These are phyloP conservation scores for Penaeus indicus DNA, from an alignment of 1,140 invertebrate species.

Conservation along the genomic window DNA sequence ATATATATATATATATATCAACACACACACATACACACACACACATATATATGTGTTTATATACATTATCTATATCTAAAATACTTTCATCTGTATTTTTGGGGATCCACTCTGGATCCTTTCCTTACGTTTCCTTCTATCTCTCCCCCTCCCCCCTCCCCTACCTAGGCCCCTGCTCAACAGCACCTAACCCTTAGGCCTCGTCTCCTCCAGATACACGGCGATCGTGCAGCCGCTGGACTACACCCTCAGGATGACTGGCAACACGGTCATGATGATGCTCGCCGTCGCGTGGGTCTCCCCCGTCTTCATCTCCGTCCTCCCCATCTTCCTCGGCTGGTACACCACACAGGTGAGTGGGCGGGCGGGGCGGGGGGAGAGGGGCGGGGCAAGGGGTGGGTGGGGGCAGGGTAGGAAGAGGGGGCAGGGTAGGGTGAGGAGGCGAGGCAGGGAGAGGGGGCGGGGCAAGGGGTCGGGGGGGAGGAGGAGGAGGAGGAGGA, in stretches of 20 bases:
- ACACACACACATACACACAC: too few relatives aligned
- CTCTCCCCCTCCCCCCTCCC: neutral
- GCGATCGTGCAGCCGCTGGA: constrained; percentile 90
- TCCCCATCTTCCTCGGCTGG: constrained; percentile 93
- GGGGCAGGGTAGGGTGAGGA: neutral
- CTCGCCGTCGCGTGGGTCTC: constrained; percentile 88
- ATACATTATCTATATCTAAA: too few relatives aligned
- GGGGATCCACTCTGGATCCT: too few relatives aligned
- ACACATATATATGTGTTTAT: too few relatives aligned
- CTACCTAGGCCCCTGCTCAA: neutral
- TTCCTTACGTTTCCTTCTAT: too few relatives aligned
- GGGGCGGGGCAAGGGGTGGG: neutral
- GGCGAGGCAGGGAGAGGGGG: too few relatives aligned
- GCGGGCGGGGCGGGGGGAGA: neutral
- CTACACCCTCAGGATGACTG: constrained; percentile 88
- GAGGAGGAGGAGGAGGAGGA: too few relatives aligned
- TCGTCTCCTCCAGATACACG: constrained; percentile 77
- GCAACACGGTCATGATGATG: constrained; percentile 71
- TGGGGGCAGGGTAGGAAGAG: neutral
- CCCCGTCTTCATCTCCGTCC: constrained; percentile 92
- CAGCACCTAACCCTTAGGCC: neutral
- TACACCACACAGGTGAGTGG: constrained; percentile 82
- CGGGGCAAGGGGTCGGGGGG: too few relatives aligned
- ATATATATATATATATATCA: too few relatives aligned
- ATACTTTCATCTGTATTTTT: too few relatives aligned